These are phyloP conservation scores for Podilymbus podiceps DNA, from an alignment of 2,113 vertebrate species.

Conservation along the genomic window DNA sequence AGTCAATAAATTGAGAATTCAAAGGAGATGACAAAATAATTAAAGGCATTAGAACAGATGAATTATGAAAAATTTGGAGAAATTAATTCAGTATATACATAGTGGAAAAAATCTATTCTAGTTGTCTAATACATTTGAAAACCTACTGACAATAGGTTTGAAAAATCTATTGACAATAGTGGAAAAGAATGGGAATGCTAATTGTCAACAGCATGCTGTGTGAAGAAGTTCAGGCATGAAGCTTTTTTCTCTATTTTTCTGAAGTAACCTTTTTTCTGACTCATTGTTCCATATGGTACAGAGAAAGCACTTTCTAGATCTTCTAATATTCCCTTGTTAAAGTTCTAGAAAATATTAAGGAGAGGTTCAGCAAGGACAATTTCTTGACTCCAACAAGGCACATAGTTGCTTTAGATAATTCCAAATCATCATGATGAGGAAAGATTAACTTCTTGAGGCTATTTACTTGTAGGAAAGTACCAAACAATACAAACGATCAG, in stretches of 20 bases:
- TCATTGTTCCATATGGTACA: neutral
- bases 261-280: neutral
- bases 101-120: neutral
- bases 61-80: neutral
- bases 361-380: neutral
- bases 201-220: neutral
- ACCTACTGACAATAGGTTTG: neutral
- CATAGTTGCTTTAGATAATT: neutral
- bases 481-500: neutral
- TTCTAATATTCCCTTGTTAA: neutral
- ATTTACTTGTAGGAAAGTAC: neutral
- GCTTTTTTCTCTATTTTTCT: neutral
- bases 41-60: neutral
- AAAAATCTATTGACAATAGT: neutral
- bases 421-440: neutral
- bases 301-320: neutral
- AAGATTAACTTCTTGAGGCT: neutral
- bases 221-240: neutral
- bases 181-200: neutral
- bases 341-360: neutral
- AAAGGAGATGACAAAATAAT: slow-evolving; percentile 9
- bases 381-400: neutral
- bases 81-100: neutral
- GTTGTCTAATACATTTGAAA: neutral
- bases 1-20: neutral